Evolutionary conservation across 2,797 vertebrate genomes (phyloP).

Genomic region (Arrhamphus sclerolepis): DNA sequence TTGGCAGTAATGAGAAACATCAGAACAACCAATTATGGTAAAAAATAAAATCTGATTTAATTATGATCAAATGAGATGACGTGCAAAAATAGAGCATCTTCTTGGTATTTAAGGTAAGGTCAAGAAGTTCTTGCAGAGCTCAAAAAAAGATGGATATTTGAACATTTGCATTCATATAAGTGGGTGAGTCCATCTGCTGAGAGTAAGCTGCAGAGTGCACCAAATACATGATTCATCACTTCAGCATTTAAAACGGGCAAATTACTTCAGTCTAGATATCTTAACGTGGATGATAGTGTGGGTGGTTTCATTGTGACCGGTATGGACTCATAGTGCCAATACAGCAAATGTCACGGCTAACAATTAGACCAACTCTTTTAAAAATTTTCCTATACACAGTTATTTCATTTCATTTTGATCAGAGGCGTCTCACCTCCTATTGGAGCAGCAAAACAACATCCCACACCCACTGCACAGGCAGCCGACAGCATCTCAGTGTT

Average conservation of each 20-base stretch:
- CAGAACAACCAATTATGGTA: neutral
- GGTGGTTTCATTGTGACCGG: neutral
- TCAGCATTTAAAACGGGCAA: constrained; percentile 9
- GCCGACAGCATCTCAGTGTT: constrained; percentile 99
- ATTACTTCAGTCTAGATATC: neutral
- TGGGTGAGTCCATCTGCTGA: constrained; percentile 37
- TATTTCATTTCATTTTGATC: constrained; percentile 39
- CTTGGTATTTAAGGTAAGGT: constrained; percentile 13
- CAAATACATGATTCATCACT: constrained; percentile 22
- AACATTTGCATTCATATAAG: constrained; percentile 20
- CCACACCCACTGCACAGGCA: constrained; percentile 95
- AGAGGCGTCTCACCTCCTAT: constrained; percentile 89
- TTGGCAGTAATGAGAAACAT: neutral
- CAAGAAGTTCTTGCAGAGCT: constrained; percentile 6
- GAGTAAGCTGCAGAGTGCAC: constrained; percentile 6
- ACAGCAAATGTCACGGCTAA: too few relatives aligned
- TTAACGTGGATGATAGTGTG: neutral
- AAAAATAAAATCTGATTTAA: neutral
- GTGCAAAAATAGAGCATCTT: neutral
- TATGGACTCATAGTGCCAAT: neutral
- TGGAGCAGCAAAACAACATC: constrained; percentile 97
- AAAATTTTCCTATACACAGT: too few relatives aligned
- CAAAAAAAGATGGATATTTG: neutral
- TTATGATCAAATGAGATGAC: neutral
- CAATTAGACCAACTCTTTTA: too few relatives aligned